Base-by-base conservation (phyloP, 2,888 invertebrate species). In the Chelonus formosanus region DNA sequence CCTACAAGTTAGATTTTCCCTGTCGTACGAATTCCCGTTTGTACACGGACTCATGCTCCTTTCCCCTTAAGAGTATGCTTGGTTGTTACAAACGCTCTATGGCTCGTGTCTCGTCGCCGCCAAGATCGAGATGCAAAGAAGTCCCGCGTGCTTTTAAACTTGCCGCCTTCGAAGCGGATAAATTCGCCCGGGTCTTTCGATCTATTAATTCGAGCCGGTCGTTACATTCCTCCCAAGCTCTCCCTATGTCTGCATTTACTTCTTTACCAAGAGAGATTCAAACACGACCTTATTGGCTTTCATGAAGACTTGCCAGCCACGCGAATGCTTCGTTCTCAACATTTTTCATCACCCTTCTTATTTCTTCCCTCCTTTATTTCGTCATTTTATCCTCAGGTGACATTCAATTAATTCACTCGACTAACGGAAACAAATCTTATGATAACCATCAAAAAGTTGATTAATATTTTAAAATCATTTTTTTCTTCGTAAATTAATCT, bases 151-250 rank as follows among this genome's bases (percentile, higher is more conserved):
- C 78, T 77, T 79, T 76, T 20, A 79, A 79, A 75, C 76, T 79
- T 73, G 71, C 66, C 71, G 70, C 68, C 70, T 68, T 55, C 79
- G 78, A 77, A 79, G 80, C 80, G 78, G 77, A 81, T 81, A 80
- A 81, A 81, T 81, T 81, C 81, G 80, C 78, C 80, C 79, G 77
- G 80, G 78, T 77, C 79, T 76, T 78, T 74, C 80, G 81, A 81
- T 81, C 81, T 81, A 81, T 81, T 81, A 81, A 81, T 81, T 81
- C 81, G 81, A 80, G 77, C 78, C 80, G 78, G 20, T 74, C 73
- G 74, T 67, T 58, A 63, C 69, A 67, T 66, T 67, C 68, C 67
- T 52, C 74, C 64, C 70, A 69, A 69, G 70, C 73, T 71, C 72
- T 63, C 70, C 68, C 69, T 68, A 31, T 31, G 48, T 48, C 10